phyloP scores from a whole-genome alignment of 2,113 vertebrate genomes.

The Rhynchomys soricoides region DNA sequence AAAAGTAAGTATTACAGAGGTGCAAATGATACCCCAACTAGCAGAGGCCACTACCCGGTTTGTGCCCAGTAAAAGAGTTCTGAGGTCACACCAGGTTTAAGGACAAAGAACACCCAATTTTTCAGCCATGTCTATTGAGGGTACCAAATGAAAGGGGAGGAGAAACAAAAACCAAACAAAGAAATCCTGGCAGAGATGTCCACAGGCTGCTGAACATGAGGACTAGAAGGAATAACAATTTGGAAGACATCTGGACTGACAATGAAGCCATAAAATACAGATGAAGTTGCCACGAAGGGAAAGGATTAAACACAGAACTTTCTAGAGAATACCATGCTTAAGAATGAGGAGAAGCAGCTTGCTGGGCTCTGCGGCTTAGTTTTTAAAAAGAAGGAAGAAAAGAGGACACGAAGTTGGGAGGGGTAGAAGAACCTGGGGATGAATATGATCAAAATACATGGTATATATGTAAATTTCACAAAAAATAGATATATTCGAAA shows the following conservation, averaged over 20 bases:
- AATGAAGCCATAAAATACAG: conserved; percentile 17
- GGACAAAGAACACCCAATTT: background rate
- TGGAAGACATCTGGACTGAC: conserved; percentile 54
- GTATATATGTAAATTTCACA: background rate
- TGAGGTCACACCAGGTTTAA: background rate
- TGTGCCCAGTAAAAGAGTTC: background rate
- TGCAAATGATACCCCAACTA: background rate
- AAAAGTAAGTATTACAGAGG: background rate
- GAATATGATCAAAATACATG: background rate
- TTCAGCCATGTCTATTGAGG: background rate
- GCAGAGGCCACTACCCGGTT: background rate
- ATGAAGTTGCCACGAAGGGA: conserved; percentile 4
- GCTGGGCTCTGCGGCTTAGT: background rate
- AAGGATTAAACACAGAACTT: conserved; percentile 39
- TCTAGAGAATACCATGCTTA: background rate
- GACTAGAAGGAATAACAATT: conserved; percentile 5
- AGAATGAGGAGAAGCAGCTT: background rate
- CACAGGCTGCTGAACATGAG: background rate
- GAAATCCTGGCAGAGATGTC: background rate
- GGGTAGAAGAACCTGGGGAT: no score
- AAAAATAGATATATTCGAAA: background rate
- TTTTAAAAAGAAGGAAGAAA: background rate
- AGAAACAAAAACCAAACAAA: background rate
- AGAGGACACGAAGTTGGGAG: background rate
- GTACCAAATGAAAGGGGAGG: background rate